Evolutionary conservation across 2,797 vertebrate species (phyloP), one percentile per base, ranked within the genome.

Genomic region (Phataginus tetradactyla): DNA sequence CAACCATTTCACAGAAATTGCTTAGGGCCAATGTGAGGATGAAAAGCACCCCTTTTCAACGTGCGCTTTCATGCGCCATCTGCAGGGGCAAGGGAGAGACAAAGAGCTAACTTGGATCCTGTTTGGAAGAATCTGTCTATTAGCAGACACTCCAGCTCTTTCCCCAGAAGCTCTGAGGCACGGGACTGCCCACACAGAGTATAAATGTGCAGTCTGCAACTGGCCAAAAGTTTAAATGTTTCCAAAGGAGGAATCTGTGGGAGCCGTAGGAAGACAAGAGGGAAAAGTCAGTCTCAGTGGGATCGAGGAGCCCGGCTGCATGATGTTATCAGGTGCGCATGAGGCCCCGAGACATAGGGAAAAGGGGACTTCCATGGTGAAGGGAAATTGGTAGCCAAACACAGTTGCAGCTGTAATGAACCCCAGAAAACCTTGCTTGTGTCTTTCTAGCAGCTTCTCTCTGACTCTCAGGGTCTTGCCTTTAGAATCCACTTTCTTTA

Each of bases 1-100:
- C 94, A 95, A 94, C 63, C 53, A 27, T 94, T 94, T 97, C 94
- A 96, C 63, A 96, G 74, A 89, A 86, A 92, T 80, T 91, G 96
- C 94, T 95, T n/a, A 11, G 37, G 66, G 89, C 79, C 64, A 63
- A 39, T 84, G 61, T 95, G 49, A 39, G 55, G 42, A 95, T 91
- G 64, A 92, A 97, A 93, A 53, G 20, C 61, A 11, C 15, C 92
- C 37, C 23, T 87, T 93, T 90, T 59, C 72, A n/a, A 34, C 51
- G 4, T 71, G 34, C n/a, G n/a, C 91, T 97, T 97, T 96, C 93
- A 89, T 80, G 86, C 87, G 49, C 39, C 69, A 32, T 89, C 74
- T 78, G 57, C 39, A 88, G 88, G 42, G 49, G 39, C 34, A 74
- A 79, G 55, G 77, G 21, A 69, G 51, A 93, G 42, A 88, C 68